Conservation (phyloP, 2,113 vertebrate genomes). For the Gymnogyps californianus region DNA sequence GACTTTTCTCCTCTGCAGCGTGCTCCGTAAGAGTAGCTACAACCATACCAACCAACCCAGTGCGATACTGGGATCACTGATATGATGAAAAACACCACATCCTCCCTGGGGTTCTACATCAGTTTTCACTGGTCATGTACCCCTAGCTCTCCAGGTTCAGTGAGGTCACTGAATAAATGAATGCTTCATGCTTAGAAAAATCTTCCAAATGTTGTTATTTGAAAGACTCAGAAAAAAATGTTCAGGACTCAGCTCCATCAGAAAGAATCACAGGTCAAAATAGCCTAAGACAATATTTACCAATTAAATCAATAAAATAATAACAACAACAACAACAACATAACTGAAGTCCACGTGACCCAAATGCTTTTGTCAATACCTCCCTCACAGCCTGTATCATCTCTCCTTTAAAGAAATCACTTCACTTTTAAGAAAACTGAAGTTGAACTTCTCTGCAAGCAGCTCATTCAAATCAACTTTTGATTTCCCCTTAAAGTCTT, state of each 20-base stretch:
- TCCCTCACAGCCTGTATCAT: background rate
- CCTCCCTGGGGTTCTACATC: background rate
- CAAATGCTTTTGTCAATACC: background rate
- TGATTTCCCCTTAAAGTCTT: conserved; percentile 21
- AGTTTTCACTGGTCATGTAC: accelerated
- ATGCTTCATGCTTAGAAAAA: background rate
- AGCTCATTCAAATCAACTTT: background rate
- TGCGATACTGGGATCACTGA: accelerated
- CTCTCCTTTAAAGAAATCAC: background rate
- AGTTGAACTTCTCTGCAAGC: background rate
- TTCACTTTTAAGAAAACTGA: background rate
- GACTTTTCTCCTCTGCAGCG: background rate
- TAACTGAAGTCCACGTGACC: accelerated
- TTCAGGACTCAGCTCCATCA: background rate
- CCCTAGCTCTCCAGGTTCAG: background rate
- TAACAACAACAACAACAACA: accelerated
- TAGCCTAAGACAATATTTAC: background rate
- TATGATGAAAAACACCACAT: background rate
- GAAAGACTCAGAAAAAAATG: background rate
- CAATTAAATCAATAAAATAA: background rate
- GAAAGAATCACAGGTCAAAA: background rate
- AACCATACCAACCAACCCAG: accelerated
- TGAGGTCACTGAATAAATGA: background rate
- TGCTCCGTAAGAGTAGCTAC: background rate
- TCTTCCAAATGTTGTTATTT: background rate